Percentiles rank a stretch among this genome's conserved stretches.
phyloP scores from a whole-genome alignment of 2,113 vertebrate species.

The Ammospiza caudacuta region DNA sequence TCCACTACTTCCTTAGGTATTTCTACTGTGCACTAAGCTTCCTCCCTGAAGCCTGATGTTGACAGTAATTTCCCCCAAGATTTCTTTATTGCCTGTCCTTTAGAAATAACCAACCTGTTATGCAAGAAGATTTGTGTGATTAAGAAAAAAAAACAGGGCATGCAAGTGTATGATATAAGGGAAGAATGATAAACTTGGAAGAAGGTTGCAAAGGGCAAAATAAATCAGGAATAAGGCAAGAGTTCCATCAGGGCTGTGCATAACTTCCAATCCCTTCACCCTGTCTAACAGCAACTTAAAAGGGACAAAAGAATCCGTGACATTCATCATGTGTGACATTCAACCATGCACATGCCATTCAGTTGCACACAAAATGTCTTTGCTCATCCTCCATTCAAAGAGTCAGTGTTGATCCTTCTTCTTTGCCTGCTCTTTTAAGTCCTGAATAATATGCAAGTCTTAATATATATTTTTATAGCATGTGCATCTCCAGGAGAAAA shows the following conservation, averaged over 20 bases:
- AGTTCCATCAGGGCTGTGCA: not conserved
- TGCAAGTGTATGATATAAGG: not conserved
- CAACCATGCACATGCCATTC: constrained; percentile 1
- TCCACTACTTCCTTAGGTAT: not conserved
- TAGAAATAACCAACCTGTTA: not conserved
- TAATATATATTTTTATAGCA: not conserved
- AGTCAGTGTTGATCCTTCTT: not conserved
- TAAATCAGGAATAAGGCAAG: not conserved
- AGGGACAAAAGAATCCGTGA: constrained; percentile 17
- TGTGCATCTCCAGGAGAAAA: not conserved
- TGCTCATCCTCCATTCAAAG: not conserved
- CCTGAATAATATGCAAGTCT: not conserved
- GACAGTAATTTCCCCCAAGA: not conserved
- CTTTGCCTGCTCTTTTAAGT: not conserved
- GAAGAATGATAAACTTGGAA: not conserved
- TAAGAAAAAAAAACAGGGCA: not conserved
- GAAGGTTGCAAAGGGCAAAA: not conserved
- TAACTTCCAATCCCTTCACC: not conserved
- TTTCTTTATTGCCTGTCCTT: not conserved
- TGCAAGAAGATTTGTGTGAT: not conserved
- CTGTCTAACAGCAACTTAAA: not conserved
- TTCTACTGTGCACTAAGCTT: fast-evolving
- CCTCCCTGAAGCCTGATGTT: not conserved
- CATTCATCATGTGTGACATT: constrained; percentile 31
- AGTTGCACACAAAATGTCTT: not conserved